phyloP scores from a whole-genome alignment of 2,888 invertebrate genomes.

The Polylopha cassiicola region DNA sequence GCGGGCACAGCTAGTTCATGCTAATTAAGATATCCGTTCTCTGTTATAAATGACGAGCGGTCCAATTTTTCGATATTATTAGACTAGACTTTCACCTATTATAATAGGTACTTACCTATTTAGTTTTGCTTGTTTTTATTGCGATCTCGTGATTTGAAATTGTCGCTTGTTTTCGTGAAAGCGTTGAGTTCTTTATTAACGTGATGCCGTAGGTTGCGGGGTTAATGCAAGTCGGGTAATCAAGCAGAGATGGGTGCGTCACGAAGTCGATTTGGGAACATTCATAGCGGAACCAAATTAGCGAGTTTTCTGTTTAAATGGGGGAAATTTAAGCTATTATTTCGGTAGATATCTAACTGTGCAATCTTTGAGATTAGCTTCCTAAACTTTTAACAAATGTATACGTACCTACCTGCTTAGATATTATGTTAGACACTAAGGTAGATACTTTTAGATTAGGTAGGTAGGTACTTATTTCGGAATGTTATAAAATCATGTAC shows the following conservation, averaged over 20 bases:
- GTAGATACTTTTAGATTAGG: too few species aligned
- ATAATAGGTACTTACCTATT: slow-evolving; percentile 18
- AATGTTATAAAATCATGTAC: too few species aligned
- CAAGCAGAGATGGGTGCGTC: slow-evolving; percentile 8
- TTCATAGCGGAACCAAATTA: too few species aligned
- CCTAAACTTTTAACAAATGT: too few species aligned
- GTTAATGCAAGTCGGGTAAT: slow-evolving; percentile 6
- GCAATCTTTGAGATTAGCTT: too few species aligned
- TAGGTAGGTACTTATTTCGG: too few species aligned
- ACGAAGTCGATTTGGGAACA: slow-evolving; percentile 12
- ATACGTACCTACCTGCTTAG: too few species aligned
- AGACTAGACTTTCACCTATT: slow-evolving; percentile 35
- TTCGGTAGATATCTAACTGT: too few species aligned
- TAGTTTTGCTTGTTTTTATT: slow-evolving; percentile 38
- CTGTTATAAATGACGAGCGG: slow-evolving; percentile 43
- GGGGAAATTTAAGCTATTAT: too few species aligned
- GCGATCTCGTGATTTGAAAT: slow-evolving; percentile 45
- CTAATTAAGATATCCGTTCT: slow-evolving; percentile 56
- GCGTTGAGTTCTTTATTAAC: slow-evolving; percentile 11
- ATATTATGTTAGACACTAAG: too few species aligned
- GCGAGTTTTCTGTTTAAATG: too few species aligned
- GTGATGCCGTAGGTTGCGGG: slow-evolving; percentile 10
- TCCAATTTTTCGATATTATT: slow-evolving; percentile 25
- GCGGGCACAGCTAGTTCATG: slow-evolving; percentile 48
- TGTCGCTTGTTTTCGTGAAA: slow-evolving; percentile 14